These are phyloP conservation scores for Styela clava DNA, from an alignment of 23 tunicate genomes.

Conservation along the genomic window DNA sequence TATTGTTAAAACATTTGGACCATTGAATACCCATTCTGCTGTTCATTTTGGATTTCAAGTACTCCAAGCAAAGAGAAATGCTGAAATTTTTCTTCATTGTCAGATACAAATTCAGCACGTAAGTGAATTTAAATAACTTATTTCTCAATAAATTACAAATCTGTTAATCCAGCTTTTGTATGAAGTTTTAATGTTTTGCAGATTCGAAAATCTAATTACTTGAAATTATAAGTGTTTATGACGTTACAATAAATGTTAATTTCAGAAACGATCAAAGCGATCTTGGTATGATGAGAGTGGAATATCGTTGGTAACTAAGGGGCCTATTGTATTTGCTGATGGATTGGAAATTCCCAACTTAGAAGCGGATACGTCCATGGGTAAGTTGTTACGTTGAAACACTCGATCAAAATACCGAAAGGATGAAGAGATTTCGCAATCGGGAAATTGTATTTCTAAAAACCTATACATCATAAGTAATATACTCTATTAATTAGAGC, in stretches of 20 bases:
- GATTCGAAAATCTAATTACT: too few species aligned
- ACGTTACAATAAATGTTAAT: background rate
- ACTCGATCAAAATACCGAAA: too few species aligned
- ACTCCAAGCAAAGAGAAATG: background rate
- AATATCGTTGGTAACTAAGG: background rate
- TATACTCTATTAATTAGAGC: too few species aligned
- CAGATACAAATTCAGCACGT: background rate
- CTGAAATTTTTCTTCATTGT: constrained; percentile 1
- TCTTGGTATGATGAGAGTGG: background rate
- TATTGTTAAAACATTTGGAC: background rate
- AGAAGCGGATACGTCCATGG: background rate
- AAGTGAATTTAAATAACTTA: too few species aligned
- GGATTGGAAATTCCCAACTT: background rate
- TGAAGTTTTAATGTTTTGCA: too few species aligned
- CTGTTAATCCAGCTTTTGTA: too few species aligned
- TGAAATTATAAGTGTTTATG: too few species aligned
- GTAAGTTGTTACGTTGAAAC: background rate
- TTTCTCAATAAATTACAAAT: too few species aligned
- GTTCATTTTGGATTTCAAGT: constrained; percentile 9
- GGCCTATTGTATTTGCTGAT: background rate
- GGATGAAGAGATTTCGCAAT: too few species aligned
- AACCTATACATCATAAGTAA: too few species aligned
- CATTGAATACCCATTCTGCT: background rate
- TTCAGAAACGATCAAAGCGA: background rate
- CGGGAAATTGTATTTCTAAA: too few species aligned